Evolutionary conservation across 2,888 invertebrate species (phyloP).

Genomic region (Drosophila robusta): DNA sequence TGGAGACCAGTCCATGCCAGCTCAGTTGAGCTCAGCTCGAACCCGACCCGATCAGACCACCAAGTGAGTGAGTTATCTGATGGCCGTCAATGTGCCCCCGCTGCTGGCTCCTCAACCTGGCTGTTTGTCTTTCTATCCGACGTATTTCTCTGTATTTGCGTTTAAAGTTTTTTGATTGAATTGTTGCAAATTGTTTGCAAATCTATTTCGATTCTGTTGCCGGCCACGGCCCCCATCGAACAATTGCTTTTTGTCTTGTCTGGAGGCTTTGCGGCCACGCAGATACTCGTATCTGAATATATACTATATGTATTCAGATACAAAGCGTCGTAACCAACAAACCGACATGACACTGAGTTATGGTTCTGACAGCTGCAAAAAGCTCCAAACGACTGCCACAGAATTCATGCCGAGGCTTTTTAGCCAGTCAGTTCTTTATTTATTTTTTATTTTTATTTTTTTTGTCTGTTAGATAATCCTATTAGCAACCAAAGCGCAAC

Average conservation of each 20-base stretch:
- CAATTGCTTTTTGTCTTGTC: slow-evolving; percentile 80
- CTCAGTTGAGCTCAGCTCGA: slow-evolving; percentile 8
- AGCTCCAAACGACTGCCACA: slow-evolving; percentile 40
- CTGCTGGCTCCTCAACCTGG: slow-evolving; percentile 17
- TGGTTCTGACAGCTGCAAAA: slow-evolving; percentile 79
- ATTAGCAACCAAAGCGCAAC: slow-evolving; percentile 75
- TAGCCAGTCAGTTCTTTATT: slow-evolving; percentile 30
- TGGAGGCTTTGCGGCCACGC: slow-evolving; percentile 68
- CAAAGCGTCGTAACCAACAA: slow-evolving; percentile 49
- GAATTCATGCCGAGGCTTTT: slow-evolving; percentile 49
- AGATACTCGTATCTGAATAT: slow-evolving; percentile 49
- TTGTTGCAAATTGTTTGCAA: slow-evolving; percentile 83
- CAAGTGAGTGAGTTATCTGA: slow-evolving; percentile 82
- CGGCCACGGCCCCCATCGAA: slow-evolving; percentile 59
- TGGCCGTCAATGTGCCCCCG: slow-evolving; percentile 64
- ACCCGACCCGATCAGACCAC: slow-evolving; percentile 56
- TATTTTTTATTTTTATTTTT: slow-evolving; percentile 27
- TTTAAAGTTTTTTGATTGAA: slow-evolving; percentile 83
- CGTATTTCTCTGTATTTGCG: slow-evolving; percentile 65
- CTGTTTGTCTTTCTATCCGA: slow-evolving; percentile 43
- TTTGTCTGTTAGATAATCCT: slow-evolving; percentile 69
- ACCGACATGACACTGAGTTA: slow-evolving; percentile 78
- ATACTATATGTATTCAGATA: slow-evolving; percentile 47
- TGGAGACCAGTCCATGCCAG: slow-evolving; percentile 20
- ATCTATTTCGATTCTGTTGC: slow-evolving; percentile 71